Evolutionary conservation across 2,888 invertebrate species (phyloP), one percentile per base, ranked within the genome.

Genomic region (Embidobia sp.): DNA sequence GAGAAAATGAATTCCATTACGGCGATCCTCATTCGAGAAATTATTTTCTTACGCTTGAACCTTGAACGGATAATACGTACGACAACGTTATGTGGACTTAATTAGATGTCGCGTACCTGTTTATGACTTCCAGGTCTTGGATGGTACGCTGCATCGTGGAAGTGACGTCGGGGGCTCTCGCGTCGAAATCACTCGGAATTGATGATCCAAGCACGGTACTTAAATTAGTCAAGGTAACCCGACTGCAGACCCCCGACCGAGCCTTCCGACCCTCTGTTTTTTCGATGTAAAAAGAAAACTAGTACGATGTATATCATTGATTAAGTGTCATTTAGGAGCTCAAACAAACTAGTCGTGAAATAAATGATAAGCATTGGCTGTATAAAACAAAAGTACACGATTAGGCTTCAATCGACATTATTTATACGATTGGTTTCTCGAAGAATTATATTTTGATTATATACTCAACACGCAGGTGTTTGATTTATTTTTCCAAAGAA

Each of bases 21-120:
- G 49, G 48, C 8, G 67, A 67, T 74, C 61, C 66, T 75, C 74
- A 16, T 37, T 75, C 53, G 55, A 75, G 74, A 75, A 75, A 69
- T 75, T 75, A 75, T 75, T 75, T 75, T 75, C 75, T 75, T 75
- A 75, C 67, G 74, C 67, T 67, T 74, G 46, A 75, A 67, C 63
- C 66, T 67, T 59, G 64, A 67, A 75, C 42, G 61, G 69, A 75
- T 63, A 59, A 72, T 55, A 74, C 75, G 48, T 67, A 61, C 33
- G 57, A 69, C 22, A 63, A 69, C 69, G 51, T 76, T 75, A 18
- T 61, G 31, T 66, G 74, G 55, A 73, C 64, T 59, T 66, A 57
- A 72, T 64, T 55, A 40, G 55, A 63, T 66, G 73, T 73, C 64
- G 73, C 64, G 51, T 57, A 57, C 64, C 64, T 48, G 33, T 66